Evolutionary conservation across 2,113 vertebrate species (phyloP).

Genomic region (Nothocercus nigrocapillus): DNA sequence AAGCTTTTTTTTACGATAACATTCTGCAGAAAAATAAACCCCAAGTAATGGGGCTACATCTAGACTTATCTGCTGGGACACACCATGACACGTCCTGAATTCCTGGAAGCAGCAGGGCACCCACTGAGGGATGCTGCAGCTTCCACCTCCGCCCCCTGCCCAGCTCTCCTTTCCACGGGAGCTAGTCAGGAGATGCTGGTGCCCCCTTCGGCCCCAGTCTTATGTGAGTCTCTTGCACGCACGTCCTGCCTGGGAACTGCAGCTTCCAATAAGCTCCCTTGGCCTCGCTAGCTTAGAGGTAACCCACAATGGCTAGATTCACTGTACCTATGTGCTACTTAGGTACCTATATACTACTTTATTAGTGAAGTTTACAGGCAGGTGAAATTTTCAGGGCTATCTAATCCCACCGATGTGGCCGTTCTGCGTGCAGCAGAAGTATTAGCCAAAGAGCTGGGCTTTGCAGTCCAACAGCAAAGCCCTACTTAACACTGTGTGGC

Average conservation of each 20-base stretch:
- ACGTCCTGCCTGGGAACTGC: neutral
- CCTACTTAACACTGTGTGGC: accelerated
- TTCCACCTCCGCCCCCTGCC: neutral
- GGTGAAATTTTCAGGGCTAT: neutral
- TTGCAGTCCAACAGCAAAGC: neutral
- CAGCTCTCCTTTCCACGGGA: neutral
- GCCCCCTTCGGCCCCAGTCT: neutral
- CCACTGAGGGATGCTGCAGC: neutral
- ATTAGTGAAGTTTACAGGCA: neutral
- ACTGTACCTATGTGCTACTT: too few relatives aligned
- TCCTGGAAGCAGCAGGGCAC: neutral
- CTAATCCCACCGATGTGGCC: accelerated
- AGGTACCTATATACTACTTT: neutral
- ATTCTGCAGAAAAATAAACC: neutral
- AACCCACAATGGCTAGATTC: neutral
- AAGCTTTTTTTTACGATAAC: neutral
- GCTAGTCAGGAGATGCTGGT: accelerated
- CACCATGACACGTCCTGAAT: neutral
- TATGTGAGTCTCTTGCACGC: neutral
- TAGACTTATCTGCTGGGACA: neutral
- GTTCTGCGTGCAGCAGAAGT: neutral
- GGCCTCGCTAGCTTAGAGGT: neutral
- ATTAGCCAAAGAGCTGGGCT: neutral
- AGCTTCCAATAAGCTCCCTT: neutral
- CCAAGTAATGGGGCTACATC: neutral